Evolutionary conservation across 1,140 invertebrate species (phyloP).

Genomic region (Drosophila lacertosa): DNA sequence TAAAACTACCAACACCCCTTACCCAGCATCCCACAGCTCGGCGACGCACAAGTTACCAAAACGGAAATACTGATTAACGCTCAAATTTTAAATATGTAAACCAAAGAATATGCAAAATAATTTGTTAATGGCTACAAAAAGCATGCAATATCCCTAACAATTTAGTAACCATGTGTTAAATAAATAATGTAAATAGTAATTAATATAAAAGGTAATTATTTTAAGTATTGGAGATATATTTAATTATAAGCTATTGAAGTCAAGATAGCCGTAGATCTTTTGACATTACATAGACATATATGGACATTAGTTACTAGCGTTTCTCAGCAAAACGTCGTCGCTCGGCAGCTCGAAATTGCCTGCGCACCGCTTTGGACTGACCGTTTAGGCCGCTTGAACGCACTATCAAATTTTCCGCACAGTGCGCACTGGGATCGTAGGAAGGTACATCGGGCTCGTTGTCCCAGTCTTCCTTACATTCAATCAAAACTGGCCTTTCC

Average conservation of each 20-base stretch:
- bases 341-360: background rate
- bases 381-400: constrained; percentile 4
- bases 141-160: background rate
- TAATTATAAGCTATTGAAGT: no score
- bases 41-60: constrained; percentile 18
- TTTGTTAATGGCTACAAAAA: background rate
- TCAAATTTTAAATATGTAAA: background rate
- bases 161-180: no score
- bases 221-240: no score
- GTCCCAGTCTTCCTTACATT: constrained; percentile 40
- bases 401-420: constrained; percentile 22
- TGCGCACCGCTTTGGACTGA: background rate
- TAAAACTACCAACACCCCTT: background rate
- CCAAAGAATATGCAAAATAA: background rate
- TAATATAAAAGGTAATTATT: no score
- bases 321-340: constrained; percentile 25
- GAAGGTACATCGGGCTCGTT: constrained; percentile 13
- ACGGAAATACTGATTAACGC: background rate
- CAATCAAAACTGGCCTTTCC: no score
- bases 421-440: constrained; percentile 23
- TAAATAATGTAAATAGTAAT: no score
- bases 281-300: no score
- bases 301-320: background rate
- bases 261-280: no score
- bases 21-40: constrained; percentile 2